phyloP scores from a whole-genome alignment of 2,113 vertebrate genomes.

The Oryzias melastigma region DNA sequence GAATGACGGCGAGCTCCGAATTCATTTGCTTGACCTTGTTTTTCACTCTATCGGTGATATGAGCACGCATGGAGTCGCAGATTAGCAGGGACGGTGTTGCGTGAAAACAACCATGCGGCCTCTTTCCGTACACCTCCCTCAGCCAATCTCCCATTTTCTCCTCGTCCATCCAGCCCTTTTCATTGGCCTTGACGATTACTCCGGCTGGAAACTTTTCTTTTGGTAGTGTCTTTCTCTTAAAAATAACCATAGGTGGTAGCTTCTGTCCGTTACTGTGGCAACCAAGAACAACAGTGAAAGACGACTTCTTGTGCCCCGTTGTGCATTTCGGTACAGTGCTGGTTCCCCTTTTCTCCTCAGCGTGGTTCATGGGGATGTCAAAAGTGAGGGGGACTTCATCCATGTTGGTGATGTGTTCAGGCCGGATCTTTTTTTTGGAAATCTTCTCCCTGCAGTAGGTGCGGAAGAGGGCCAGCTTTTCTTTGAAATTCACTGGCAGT shows the following conservation, averaged over 20 bases:
- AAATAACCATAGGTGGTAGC: neutral
- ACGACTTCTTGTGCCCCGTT: neutral
- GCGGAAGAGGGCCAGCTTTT: neutral
- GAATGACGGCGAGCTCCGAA: too few relatives aligned
- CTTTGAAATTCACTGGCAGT: slow-evolving; percentile 20
- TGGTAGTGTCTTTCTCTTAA: neutral
- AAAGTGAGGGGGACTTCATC: neutral
- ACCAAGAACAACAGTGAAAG: neutral
- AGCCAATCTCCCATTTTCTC: neutral
- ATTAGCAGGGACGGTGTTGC: too few relatives aligned
- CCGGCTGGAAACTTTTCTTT: neutral
- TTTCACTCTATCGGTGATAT: too few relatives aligned
- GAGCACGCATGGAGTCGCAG: too few relatives aligned
- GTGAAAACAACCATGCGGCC: too few relatives aligned
- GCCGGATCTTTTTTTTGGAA: neutral
- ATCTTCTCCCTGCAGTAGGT: neutral
- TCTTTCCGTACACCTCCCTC: neutral
- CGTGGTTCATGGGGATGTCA: neutral
- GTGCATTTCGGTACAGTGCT: neutral
- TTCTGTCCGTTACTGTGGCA: neutral
- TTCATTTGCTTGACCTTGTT: too few relatives aligned
- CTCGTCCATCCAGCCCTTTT: neutral
- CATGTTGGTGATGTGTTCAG: neutral
- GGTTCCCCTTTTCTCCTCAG: neutral
- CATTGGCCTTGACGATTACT: too few relatives aligned